Evolutionary conservation across 2,888 invertebrate genomes (phyloP), one percentile per base, ranked within the genome.

Genomic region (Ctenicera cuprea): DNA sequence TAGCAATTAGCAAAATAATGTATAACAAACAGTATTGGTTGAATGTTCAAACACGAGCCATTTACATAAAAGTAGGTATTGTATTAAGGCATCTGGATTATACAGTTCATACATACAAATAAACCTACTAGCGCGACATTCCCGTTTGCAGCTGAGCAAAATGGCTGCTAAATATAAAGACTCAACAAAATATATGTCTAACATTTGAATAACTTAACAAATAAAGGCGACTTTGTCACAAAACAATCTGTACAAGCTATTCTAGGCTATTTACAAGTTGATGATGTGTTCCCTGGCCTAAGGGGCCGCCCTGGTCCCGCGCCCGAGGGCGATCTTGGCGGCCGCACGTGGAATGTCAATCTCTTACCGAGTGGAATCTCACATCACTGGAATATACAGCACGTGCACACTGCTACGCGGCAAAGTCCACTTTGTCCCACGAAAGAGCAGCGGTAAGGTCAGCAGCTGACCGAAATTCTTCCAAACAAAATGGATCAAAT

Each of bases 361-460:
- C 77, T 79, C 76, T 81, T 81, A 83, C 83, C 83, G 81, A 84
- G 82, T 82, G 84, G 83, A 84, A 84, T 84, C 82, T 81, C 86
- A 86, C 86, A 84, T 86, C 85, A 84, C 84, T 86, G 86, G 86
- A 86, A 85, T 85, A 84, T 81, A 75, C 75, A 75, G 74, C 77
- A 70, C 66, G 54, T 75, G 63, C 69, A 70, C 67, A 76, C 76
- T 78, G 87, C 87, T 89, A 91, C 85, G 93, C 91, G 84, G 93
- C 92, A 86, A 90, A 94, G 87, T 94, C 94, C 79, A 93, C 90
- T 84, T 91, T 92, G 85, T 94, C 94, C 95, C 95, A 95, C 14
- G 92, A 91, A 81, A 92, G 89, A 79, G 91, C 91, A 77, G 91
- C 89, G 75, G 90, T 90, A 63, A 89, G 82, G 79, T 91, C 91